phyloP scores from a whole-genome alignment of 1,140 invertebrate genomes.

The Atta cephalotes region DNA sequence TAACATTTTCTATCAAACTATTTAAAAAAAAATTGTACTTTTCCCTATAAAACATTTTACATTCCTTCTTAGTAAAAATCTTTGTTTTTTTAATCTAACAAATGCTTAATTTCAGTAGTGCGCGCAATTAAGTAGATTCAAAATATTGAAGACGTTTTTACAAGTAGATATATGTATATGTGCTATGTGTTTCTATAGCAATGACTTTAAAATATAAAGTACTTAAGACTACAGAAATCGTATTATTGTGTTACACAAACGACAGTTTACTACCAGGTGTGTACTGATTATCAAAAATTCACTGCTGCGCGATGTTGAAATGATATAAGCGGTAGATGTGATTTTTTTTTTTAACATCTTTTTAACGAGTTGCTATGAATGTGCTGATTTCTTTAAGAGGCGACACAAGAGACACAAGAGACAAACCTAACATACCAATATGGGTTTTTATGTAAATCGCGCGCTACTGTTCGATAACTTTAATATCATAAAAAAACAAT shows the following conservation, averaged over 20 bases:
- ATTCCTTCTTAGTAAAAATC: background rate
- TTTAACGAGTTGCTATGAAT: background rate
- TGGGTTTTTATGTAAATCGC: background rate
- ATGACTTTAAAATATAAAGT: background rate
- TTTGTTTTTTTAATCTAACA: background rate
- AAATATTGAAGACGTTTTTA: background rate
- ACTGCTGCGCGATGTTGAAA: background rate
- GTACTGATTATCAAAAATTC: constrained; percentile 54
- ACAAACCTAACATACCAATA: background rate
- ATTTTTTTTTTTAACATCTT: constrained; percentile 34
- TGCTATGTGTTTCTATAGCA: background rate
- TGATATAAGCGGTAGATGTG: constrained; percentile 15
- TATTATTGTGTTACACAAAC: constrained; percentile 9
- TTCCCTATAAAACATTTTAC: background rate
- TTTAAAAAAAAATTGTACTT: background rate
- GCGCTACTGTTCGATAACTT: background rate
- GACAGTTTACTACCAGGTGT: constrained; percentile 27
- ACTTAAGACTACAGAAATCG: background rate
- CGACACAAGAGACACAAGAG: background rate
- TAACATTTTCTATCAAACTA: background rate
- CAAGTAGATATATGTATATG: background rate
- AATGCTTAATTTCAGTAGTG: background rate
- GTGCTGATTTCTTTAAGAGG: constrained; percentile 28
- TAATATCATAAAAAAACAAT: background rate
- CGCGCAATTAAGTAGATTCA: background rate